Evolutionary conservation across 2,797 vertebrate genomes (phyloP).

Genomic region (Brachyalestes nurse): DNA sequence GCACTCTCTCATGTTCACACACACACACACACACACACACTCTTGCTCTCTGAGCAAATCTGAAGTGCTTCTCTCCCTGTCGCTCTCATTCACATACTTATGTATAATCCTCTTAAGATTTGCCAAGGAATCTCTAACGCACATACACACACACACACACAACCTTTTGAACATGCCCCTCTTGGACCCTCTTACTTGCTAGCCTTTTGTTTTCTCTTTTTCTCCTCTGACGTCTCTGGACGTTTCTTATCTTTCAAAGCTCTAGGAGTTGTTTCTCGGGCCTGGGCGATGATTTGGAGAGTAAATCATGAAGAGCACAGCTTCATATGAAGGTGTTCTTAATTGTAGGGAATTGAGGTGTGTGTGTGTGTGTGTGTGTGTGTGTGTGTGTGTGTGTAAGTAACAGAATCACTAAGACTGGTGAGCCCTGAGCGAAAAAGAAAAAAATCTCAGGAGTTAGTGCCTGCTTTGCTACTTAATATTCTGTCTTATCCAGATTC

Average conservation of each 20-base stretch:
- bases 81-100: constrained; percentile 32
- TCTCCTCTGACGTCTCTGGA: background rate
- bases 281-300: background rate
- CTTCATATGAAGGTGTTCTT: background rate
- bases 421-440: background rate
- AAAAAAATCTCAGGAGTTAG: background rate
- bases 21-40: background rate
- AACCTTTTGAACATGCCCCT: background rate
- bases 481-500: background rate
- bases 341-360: background rate
- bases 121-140: constrained; percentile 26
- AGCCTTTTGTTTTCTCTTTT: constrained; percentile 8
- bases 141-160: constrained; percentile 14
- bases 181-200: constrained; percentile 7
- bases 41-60: background rate
- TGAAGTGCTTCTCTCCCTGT: constrained; percentile 6
- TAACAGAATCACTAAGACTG: background rate
- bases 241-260: constrained; percentile 21
- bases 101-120: constrained; percentile 43
- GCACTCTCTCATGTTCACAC: background rate
- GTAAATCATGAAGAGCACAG: background rate
- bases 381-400: background rate
- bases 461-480: background rate
- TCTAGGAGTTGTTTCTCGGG: background rate
- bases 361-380: constrained; percentile 3